Conservation (phyloP, 2,113 vertebrate species). For the Thermophis baileyi region DNA sequence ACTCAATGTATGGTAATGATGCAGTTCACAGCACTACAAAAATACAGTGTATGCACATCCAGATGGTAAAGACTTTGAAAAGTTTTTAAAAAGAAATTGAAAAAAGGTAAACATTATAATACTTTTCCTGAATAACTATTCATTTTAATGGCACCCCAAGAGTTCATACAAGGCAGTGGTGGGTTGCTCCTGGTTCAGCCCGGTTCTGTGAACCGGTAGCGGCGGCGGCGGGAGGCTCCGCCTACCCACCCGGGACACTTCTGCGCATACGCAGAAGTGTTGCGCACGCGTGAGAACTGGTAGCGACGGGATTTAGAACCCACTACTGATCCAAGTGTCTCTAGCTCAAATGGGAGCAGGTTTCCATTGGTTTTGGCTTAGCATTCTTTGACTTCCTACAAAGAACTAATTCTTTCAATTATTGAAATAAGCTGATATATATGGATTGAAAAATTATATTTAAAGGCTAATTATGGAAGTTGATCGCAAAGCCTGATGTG, state of each 20-base stretch:
- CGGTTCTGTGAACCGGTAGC: no score
- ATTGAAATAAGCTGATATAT: slow-evolving; percentile 67
- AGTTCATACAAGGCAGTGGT: no score
- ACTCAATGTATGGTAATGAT: slow-evolving; percentile 39
- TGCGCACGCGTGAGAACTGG: no score
- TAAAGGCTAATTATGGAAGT: slow-evolving; percentile 52
- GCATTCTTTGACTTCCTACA: slow-evolving; percentile 62
- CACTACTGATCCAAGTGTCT: slow-evolving; percentile 78
- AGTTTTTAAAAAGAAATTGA: slow-evolving; percentile 48
- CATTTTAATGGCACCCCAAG: slow-evolving; percentile 70
- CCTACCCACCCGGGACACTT: no score
- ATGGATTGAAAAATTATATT: slow-evolving; percentile 68
- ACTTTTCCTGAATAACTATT: slow-evolving; percentile 70
- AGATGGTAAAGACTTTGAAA: slow-evolving; percentile 71
- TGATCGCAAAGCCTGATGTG: slow-evolving; percentile 41
- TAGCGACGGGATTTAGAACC: no score
- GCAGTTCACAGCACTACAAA: slow-evolving; percentile 53
- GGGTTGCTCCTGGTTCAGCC: no score
- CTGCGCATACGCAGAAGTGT: no score
- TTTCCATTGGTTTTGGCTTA: slow-evolving; percentile 68
- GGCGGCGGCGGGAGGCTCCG: no score
- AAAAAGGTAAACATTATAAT: slow-evolving; percentile 67
- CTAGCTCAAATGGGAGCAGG: slow-evolving; percentile 68
- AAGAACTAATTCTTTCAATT: slow-evolving; percentile 78
- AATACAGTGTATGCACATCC: slow-evolving; percentile 62